Evolutionary conservation across 2,888 invertebrate species (phyloP).

Genomic region (Ariolimax columbianus): DNA sequence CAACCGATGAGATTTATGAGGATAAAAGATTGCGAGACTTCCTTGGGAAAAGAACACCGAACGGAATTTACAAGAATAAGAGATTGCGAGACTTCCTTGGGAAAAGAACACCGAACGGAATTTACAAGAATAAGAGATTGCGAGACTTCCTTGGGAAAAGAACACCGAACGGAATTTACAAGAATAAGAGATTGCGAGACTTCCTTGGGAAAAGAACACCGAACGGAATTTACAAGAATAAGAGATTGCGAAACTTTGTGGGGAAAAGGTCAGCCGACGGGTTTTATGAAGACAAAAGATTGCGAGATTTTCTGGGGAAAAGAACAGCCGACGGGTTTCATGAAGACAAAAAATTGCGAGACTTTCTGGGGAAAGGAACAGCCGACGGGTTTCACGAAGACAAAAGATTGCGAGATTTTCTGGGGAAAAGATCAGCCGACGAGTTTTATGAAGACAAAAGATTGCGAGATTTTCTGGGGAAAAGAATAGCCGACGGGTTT

Average conservation of each 20-base stretch:
- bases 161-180: neutral
- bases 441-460: slow-evolving; percentile 28
- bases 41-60: slow-evolving; percentile 14
- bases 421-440: slow-evolving; percentile 46
- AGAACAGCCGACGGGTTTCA: neutral
- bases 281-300: neutral
- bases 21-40: slow-evolving; percentile 24
- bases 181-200: slow-evolving; percentile 17
- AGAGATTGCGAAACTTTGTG: slow-evolving; percentile 30
- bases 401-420: slow-evolving; percentile 53
- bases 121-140: neutral
- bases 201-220: slow-evolving; percentile 24
- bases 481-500: neutral
- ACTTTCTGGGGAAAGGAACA: slow-evolving; percentile 52
- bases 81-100: slow-evolving; percentile 30
- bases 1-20: neutral
- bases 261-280: neutral
- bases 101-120: neutral
- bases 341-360: slow-evolving; percentile 38
- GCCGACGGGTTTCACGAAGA: no score
- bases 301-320: slow-evolving; percentile 46
- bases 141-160: slow-evolving; percentile 32
- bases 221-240: neutral
- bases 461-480: slow-evolving; percentile 52
- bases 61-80: neutral